phyloP scores from a whole-genome alignment of 2,797 vertebrate genomes.

The Halcyon badia region DNA sequence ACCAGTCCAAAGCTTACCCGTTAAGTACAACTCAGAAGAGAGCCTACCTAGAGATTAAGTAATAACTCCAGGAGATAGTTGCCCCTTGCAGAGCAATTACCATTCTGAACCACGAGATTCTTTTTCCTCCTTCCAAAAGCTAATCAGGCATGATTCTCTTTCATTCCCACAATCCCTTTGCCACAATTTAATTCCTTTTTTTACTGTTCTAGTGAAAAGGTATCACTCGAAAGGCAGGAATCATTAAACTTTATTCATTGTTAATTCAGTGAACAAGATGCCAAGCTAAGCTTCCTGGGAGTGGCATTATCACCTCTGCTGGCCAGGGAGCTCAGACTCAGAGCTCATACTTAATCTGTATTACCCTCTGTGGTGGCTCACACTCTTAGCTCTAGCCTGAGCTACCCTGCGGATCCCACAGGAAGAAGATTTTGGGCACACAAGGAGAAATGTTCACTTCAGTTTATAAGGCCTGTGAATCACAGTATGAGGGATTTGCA shows the following conservation, averaged over 20 bases:
- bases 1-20: not conserved
- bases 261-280: conserved; percentile 63
- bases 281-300: conserved; percentile 49
- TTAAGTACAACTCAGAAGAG: not conserved
- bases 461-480: not conserved
- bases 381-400: not conserved
- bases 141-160: conserved; percentile 13
- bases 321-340: not conserved
- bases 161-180: not conserved
- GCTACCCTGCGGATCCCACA: not conserved
- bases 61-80: conserved; percentile 16
- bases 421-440: not conserved
- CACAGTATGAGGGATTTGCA: not conserved
- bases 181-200: not conserved
- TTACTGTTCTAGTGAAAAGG: not conserved
- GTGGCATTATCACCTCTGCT: not conserved
- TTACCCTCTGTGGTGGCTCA: not conserved
- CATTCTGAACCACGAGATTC: not conserved
- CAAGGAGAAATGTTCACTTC: not conserved
- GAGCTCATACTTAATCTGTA: not conserved
- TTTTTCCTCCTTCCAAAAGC: not conserved
- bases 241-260: conserved; percentile 58
- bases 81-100: not conserved
- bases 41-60: not conserved
- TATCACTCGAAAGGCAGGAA: not conserved